Conservation (phyloP, 1,140 invertebrate species). For the Aricia agestis region DNA sequence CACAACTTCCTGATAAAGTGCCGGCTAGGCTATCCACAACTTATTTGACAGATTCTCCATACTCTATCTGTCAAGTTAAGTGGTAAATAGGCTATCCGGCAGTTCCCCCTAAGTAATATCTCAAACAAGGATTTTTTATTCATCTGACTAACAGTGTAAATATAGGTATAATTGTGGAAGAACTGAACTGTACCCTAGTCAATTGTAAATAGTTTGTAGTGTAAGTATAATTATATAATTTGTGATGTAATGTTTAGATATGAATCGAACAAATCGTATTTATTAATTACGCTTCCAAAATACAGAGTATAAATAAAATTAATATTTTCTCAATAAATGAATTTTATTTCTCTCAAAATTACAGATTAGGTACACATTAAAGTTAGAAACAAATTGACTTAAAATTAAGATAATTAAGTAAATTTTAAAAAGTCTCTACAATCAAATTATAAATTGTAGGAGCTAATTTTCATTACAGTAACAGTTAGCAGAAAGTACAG, state of each 20-base stretch:
- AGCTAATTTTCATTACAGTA: slow-evolving; percentile 16
- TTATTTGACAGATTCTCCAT: too few species aligned
- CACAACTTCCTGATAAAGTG: too few species aligned
- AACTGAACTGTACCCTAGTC: slow-evolving; percentile 75
- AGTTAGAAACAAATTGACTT: not conserved
- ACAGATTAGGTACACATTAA: not conserved
- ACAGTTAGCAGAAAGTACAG: not conserved
- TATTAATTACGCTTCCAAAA: slow-evolving; percentile 75
- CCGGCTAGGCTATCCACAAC: too few species aligned
- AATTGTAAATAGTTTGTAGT: slow-evolving; percentile 66
- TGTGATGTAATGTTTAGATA: slow-evolving; percentile 72
- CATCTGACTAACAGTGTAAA: slow-evolving; percentile 37
- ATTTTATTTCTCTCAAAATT: slow-evolving; percentile 42
- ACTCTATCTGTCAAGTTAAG: too few species aligned
- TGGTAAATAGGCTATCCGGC: too few species aligned
- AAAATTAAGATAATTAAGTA: too few species aligned
- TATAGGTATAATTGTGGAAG: slow-evolving; percentile 54
- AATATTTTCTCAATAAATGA: slow-evolving; percentile 67
- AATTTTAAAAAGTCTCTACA: too few species aligned
- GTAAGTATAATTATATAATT: slow-evolving; percentile 65
- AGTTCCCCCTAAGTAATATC: too few species aligned
- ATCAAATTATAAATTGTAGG: not conserved
- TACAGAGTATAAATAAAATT: slow-evolving; percentile 71
- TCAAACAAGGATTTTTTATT: not conserved
- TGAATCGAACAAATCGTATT: slow-evolving; percentile 70